These are phyloP conservation scores for Graphium colonna DNA, from an alignment of 2,888 invertebrate genomes.

Conservation along the genomic window DNA sequence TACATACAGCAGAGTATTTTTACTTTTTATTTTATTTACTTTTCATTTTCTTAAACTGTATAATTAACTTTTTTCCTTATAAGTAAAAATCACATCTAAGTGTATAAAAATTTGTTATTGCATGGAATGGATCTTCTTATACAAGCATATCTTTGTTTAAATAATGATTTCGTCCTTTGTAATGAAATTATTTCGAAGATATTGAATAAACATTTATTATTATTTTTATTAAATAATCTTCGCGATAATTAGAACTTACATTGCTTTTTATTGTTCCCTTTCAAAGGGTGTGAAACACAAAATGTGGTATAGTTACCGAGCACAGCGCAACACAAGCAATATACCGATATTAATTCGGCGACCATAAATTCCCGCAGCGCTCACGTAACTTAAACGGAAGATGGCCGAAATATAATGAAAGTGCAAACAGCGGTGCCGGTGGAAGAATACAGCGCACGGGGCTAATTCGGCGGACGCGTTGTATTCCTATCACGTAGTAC, in stretches of 20 bases:
- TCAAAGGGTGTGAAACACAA: background rate
- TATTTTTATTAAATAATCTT: background rate
- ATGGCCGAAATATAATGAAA: slow-evolving; percentile 40
- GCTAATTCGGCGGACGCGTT: slow-evolving; percentile 60
- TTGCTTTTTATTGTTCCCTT: background rate
- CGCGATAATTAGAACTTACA: too few species aligned
- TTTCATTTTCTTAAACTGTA: too few species aligned
- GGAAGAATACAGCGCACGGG: slow-evolving; percentile 47
- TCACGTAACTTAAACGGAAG: slow-evolving; percentile 24
- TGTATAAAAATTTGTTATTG: too few species aligned
- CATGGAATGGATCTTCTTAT: too few species aligned
- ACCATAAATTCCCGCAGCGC: background rate
- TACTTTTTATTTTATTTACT: too few species aligned
- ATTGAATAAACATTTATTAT: background rate
- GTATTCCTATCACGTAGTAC: slow-evolving; percentile 62
- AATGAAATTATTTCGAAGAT: too few species aligned
- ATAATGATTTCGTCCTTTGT: too few species aligned
- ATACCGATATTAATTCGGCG: background rate
- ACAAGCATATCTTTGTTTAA: too few species aligned
- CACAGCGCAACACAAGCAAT: too few species aligned
- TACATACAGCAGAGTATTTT: too few species aligned
- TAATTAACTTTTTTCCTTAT: too few species aligned
- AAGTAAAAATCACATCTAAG: too few species aligned
- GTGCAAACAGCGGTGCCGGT: slow-evolving; percentile 45
- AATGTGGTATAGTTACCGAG: background rate